These are phyloP conservation scores for Oncopodura yosiiana DNA, from an alignment of 1,140 invertebrate species.

Conservation along the genomic window DNA sequence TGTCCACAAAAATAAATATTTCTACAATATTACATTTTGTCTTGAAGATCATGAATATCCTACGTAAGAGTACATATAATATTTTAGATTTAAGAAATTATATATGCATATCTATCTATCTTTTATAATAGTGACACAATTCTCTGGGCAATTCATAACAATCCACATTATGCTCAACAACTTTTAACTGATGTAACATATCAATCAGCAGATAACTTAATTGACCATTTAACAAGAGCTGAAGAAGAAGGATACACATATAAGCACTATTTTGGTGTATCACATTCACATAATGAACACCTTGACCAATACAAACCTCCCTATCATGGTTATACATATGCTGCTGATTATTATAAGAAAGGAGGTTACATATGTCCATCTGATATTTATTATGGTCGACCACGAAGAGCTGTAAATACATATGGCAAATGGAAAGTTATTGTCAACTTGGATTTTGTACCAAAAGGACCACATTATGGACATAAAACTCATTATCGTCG, in stretches of 20 bases:
- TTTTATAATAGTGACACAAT: constrained; percentile 34
- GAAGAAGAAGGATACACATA: constrained; percentile 37
- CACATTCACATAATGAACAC: constrained; percentile 17
- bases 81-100: neutral
- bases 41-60: constrained; percentile 36
- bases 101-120: neutral
- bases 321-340: constrained; percentile 33
- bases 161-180: constrained; percentile 27
- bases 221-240: constrained; percentile 34
- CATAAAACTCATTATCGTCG: constrained; percentile 8
- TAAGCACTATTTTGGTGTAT: constrained; percentile 35
- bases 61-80: constrained; percentile 25
- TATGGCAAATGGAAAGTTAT: constrained; percentile 38
- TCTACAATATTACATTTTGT: constrained; percentile 36
- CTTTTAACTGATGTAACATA: constrained; percentile 37
- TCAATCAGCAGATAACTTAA: constrained; percentile 37
- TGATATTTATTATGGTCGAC: constrained; percentile 36
- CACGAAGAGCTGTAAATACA: constrained; percentile 36
- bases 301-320: constrained; percentile 29
- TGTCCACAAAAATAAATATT: constrained; percentile 33
- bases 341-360: constrained; percentile 34
- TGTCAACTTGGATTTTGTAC: constrained; percentile 29
- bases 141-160: constrained; percentile 31
- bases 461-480: constrained; percentile 8
- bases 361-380: constrained; percentile 38